Percentiles rank a stretch among this genome's conserved stretches.
These are phyloP conservation scores for Reinhardtius hippoglossoides DNA, from an alignment of 2,113 vertebrate species.

Conservation along the genomic window DNA sequence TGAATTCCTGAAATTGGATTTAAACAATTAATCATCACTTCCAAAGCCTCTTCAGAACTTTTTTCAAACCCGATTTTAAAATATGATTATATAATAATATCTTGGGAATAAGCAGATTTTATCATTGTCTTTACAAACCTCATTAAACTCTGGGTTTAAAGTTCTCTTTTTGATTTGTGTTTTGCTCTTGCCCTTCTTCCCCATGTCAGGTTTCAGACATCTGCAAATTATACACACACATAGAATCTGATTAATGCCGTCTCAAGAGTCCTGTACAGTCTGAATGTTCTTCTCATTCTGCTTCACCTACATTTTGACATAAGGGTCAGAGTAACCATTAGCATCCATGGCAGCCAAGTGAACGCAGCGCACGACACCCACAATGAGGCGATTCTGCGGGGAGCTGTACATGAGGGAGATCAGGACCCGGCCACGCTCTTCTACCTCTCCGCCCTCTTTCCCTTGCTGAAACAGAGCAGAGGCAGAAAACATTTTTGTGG, in stretches of 20 bases:
- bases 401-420: conserved; percentile 96
- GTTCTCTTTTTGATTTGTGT: conserved; percentile 99
- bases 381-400: conserved; percentile 89
- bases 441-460: conserved; percentile 87
- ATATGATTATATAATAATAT: background rate
- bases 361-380: conserved; percentile 94
- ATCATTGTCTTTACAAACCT: conserved; percentile 81
- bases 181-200: conserved; percentile 97
- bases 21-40: background rate
- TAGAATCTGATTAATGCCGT: background rate
- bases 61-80: too few species aligned
- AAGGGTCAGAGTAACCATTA: conserved; percentile 97
- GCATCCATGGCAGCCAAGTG: conserved; percentile 97
- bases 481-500: background rate
- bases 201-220: conserved; percentile 97
- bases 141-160: conserved; percentile 96
- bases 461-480: conserved; percentile 73
- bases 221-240: conserved; percentile 69
- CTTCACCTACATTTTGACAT: conserved; percentile 93
- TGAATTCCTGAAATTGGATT: conserved; percentile 88
- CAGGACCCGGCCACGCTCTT: conserved; percentile 95
- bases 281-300: background rate
- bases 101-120: background rate
- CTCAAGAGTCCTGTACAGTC: background rate
- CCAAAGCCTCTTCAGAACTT: too few species aligned